phyloP scores from a whole-genome alignment of 2,888 invertebrate genomes.

The Trissonchulus sp. region DNA sequence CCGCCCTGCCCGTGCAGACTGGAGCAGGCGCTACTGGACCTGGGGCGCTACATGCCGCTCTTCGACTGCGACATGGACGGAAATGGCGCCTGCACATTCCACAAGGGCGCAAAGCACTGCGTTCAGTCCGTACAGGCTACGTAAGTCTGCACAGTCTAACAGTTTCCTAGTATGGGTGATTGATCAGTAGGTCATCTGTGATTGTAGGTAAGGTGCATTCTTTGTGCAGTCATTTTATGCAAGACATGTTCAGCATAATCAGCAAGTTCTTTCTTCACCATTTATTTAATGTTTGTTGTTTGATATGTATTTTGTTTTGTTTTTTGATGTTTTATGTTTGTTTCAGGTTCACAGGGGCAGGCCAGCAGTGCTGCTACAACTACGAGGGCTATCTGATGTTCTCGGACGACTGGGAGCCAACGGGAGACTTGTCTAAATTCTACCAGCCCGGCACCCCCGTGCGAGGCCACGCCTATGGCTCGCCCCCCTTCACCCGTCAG shows the following conservation, averaged over 20 bases:
- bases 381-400: constrained; percentile 81
- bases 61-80: constrained; percentile 82
- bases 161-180: too few relatives aligned
- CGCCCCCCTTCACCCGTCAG: constrained; percentile 67
- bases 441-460: constrained; percentile 47
- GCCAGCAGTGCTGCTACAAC: constrained; percentile 95
- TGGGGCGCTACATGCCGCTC: constrained; percentile 86
- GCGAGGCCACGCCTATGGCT: constrained; percentile 67
- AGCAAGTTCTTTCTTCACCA: too few relatives aligned
- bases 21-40: constrained; percentile 74
- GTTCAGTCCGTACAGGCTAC: constrained; percentile 82
- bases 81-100: constrained; percentile 74
- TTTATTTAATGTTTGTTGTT: too few relatives aligned
- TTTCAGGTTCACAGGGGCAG: constrained; percentile 54
- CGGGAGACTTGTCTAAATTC: constrained; percentile 43
- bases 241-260: too few relatives aligned
- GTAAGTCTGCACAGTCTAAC: too few relatives aligned
- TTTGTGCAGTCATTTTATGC: too few relatives aligned
- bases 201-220: too few relatives aligned
- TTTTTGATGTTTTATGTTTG: not conserved
- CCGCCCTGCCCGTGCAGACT: constrained; percentile 76
- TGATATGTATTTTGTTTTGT: too few relatives aligned
- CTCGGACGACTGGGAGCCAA: constrained; percentile 77
- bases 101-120: constrained; percentile 83
- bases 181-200: too few relatives aligned